Evolutionary conservation across 2,113 vertebrate species (phyloP).

Genomic region (Leptosomus discolor): DNA sequence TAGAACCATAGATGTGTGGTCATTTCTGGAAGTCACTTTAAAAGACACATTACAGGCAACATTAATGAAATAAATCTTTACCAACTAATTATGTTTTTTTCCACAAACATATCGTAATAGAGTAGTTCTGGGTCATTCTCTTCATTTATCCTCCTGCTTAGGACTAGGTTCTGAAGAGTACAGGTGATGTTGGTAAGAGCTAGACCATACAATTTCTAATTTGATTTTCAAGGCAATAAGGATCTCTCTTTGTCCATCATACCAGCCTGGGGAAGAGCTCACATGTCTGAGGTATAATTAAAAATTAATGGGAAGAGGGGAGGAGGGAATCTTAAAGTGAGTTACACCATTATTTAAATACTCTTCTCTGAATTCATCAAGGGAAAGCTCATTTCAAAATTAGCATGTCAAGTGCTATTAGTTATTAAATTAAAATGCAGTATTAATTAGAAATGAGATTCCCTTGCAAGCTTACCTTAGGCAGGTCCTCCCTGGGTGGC

Average conservation of each 20-base stretch:
- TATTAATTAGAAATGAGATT: conserved; percentile 55
- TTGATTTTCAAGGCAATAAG: background rate
- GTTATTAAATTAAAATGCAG: conserved; percentile 37
- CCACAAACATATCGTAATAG: background rate
- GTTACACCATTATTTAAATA: conserved; percentile 35
- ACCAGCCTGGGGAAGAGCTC: background rate
- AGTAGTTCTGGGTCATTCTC: background rate
- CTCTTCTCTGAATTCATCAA: background rate
- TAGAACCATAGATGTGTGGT: background rate
- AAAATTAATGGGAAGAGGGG: background rate
- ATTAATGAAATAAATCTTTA: background rate
- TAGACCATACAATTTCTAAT: background rate
- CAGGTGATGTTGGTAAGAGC: background rate
- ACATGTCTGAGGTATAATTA: background rate
- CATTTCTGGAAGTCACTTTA: background rate
- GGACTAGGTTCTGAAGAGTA: background rate
- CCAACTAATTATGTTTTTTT: background rate
- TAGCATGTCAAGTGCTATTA: conserved; percentile 14
- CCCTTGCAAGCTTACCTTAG: background rate
- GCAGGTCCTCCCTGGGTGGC: background rate
- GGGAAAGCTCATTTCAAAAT: conserved; percentile 49
- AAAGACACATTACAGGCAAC: background rate
- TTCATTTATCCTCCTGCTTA: background rate
- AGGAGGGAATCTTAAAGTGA: background rate
- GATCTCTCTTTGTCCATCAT: background rate